A percentile compares a stretch with the other conserved stretches of the same genome.
Conservation (phyloP, 35 echinoderm and acorn worm genomes). For the Ophiothrix spiculata region DNA sequence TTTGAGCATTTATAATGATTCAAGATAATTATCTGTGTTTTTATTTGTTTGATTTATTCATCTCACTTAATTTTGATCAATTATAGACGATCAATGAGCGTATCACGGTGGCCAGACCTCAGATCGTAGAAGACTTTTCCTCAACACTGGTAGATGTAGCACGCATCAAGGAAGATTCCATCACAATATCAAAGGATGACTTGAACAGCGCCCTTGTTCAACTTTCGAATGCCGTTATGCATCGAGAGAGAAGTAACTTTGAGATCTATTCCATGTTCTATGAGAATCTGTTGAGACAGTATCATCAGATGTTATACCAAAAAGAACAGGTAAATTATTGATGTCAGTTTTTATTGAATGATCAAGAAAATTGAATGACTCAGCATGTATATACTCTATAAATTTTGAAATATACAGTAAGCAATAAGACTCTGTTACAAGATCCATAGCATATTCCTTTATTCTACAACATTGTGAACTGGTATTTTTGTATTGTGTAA, state of each 20-base stretch:
- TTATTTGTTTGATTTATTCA: background rate
- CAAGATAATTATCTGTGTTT: slow-evolving; percentile 1
- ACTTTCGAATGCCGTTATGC: slow-evolving; percentile 76
- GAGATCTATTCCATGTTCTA: slow-evolving; percentile 99
- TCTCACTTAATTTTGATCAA: background rate
- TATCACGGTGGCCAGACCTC: slow-evolving; percentile 80
- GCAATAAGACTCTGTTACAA: no score
- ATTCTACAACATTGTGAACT: no score
- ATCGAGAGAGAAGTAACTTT: slow-evolving; percentile 78
- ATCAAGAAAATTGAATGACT: background rate
- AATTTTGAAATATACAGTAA: background rate
- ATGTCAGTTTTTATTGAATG: background rate
- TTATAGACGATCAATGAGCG: slow-evolving; percentile 88
- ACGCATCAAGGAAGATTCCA: slow-evolving; percentile 42
- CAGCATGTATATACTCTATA: background rate
- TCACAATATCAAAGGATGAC: slow-evolving; percentile 45
- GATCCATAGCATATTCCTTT: no score
- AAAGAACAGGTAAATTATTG: slow-evolving; percentile 65
- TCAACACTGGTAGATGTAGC: slow-evolving; percentile 52
- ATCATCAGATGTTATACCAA: slow-evolving; percentile 94
- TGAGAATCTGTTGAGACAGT: slow-evolving; percentile 88
- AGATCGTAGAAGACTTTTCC: slow-evolving; percentile 95
- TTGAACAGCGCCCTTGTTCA: slow-evolving; percentile 67
- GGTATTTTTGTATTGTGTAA: no score
- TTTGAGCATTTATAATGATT: no score